These are phyloP conservation scores for Neostethus bicornis DNA, from an alignment of 2,797 vertebrate species.

Conservation along the genomic window DNA sequence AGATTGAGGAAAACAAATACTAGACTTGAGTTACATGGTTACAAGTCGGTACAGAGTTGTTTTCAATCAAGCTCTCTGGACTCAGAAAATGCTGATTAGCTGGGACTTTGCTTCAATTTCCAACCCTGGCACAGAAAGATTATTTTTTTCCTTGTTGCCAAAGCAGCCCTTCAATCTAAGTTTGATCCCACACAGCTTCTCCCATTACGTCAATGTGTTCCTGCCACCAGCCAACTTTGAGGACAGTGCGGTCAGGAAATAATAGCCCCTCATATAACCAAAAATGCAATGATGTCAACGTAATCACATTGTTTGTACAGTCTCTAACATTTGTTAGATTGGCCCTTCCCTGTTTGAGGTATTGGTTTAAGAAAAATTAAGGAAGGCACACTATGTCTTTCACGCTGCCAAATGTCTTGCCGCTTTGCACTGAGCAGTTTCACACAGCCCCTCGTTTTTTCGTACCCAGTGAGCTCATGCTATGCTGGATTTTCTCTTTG, in stretches of 20 bases:
- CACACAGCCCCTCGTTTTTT: slow-evolving; percentile 35
- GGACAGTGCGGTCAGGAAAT: slow-evolving; percentile 65
- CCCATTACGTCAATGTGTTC: slow-evolving; percentile 72
- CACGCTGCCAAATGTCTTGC: slow-evolving; percentile 53
- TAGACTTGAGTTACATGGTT: neutral
- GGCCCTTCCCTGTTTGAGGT: slow-evolving; percentile 62
- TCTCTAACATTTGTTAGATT: slow-evolving; percentile 68
- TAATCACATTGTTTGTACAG: slow-evolving; percentile 76
- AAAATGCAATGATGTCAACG: slow-evolving; percentile 79
- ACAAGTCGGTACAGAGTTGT: neutral
- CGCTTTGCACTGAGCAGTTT: slow-evolving; percentile 40
- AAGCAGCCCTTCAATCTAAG: slow-evolving; percentile 47
- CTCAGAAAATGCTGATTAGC: slow-evolving; percentile 9
- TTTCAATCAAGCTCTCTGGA: slow-evolving; percentile 3
- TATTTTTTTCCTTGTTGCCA: slow-evolving; percentile 45
- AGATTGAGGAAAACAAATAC: neutral
- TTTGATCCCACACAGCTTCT: slow-evolving; percentile 60
- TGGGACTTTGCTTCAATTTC: slow-evolving; percentile 35
- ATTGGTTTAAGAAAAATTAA: slow-evolving; percentile 65
- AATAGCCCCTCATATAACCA: slow-evolving; percentile 66
- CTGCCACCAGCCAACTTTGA: slow-evolving; percentile 52
- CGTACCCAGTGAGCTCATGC: slow-evolving; percentile 61
- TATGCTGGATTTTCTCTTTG: slow-evolving; percentile 43
- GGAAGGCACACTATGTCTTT: slow-evolving; percentile 44
- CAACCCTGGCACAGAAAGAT: slow-evolving; percentile 41